These are phyloP conservation scores for Calliopum simillimum DNA, from an alignment of 2,888 invertebrate genomes.

Conservation along the genomic window DNA sequence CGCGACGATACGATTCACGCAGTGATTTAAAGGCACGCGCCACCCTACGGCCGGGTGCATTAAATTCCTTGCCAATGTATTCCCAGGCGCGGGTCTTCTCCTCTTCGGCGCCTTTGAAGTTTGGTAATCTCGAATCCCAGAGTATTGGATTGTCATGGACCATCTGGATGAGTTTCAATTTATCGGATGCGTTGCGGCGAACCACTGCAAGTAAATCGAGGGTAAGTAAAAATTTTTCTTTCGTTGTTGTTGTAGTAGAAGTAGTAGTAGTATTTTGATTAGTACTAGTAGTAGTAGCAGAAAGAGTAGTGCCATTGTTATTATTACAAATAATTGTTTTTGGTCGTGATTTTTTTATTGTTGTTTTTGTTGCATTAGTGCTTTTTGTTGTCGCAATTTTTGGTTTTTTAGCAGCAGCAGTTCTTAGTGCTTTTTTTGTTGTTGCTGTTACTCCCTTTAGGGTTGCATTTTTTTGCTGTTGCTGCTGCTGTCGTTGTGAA, in stretches of 20 bases:
- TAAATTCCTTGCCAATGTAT: conserved; percentile 63
- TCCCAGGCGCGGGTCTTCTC: conserved; percentile 66
- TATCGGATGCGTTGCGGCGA: conserved; percentile 65
- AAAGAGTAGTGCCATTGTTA: conserved; percentile 4
- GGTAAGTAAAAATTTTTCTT: conserved; percentile 53
- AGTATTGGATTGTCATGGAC: conserved; percentile 65
- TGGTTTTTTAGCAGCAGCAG: conserved; percentile 30
- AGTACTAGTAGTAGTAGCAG: conserved; percentile 1
- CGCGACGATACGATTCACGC: conserved; percentile 64
- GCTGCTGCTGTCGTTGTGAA: background rate
- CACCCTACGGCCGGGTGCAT: conserved; percentile 64
- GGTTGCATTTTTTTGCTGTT: background rate
- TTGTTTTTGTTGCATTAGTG: conserved; percentile 17
- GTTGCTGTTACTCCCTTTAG: background rate
- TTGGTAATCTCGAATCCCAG: conserved; percentile 64
- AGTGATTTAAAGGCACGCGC: conserved; percentile 64
- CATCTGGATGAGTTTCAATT: conserved; percentile 65
- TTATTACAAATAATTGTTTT: conserved; percentile 9
- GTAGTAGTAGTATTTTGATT: conserved; percentile 17
- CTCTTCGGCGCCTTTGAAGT: conserved; percentile 65
- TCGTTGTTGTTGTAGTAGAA: conserved; percentile 42
- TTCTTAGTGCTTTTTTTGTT: too few relatives aligned
- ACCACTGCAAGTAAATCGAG: conserved; percentile 61
- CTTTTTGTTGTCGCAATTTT: conserved; percentile 9
- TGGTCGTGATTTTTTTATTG: background rate